phyloP scores from a whole-genome alignment of 1,140 invertebrate species.

The Tetraneura akinire region DNA sequence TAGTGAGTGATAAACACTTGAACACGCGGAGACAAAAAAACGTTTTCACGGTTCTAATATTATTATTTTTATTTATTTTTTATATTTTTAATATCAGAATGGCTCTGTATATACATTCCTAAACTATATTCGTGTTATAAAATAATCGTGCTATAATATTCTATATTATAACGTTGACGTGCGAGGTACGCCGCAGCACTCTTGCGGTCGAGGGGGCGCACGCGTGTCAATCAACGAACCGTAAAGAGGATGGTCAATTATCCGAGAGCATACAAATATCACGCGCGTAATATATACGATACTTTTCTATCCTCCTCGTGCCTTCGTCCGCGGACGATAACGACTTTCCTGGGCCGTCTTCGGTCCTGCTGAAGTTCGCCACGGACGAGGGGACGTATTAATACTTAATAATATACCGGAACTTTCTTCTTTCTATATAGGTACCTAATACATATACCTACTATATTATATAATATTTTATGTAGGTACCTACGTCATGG shows the following conservation, averaged over 20 bases:
- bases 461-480: too few species aligned
- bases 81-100: background rate
- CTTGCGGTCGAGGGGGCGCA: conserved; percentile 6
- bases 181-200: conserved; percentile 8
- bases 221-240: conserved; percentile 18
- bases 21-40: background rate
- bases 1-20: conserved; percentile 26
- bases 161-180: conserved; percentile 10
- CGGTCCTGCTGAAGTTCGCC: too few species aligned
- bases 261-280: background rate
- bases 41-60: conserved; percentile 42
- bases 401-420: too few species aligned
- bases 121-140: too few species aligned
- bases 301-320: too few species aligned
- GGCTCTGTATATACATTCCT: background rate
- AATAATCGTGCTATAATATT: background rate
- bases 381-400: too few species aligned
- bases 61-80: conserved; percentile 18
- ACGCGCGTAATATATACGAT: too few species aligned
- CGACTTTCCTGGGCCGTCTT: background rate
- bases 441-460: too few species aligned
- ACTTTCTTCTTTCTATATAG: too few species aligned
- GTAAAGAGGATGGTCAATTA: conserved; percentile 29
- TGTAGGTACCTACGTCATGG: too few species aligned
- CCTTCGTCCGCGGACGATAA: background rate